Evolutionary conservation across 1,140 invertebrate species (phyloP).

Genomic region (Chironomus striatipennis): DNA sequence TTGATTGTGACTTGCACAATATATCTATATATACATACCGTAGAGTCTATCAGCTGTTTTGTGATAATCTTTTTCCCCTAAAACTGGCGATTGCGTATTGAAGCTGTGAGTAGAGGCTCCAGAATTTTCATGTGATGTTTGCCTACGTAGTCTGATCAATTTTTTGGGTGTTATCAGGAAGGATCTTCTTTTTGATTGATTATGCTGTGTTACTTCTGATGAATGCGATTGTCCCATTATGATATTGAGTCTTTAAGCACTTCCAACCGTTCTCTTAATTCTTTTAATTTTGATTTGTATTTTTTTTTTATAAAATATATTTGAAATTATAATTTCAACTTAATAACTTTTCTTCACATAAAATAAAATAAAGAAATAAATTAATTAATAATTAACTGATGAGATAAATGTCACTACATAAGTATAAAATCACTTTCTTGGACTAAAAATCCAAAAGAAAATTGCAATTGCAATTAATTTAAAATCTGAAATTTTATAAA

Average conservation of each 20-base stretch:
- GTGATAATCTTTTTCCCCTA: not conserved
- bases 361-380: no score
- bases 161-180: not conserved
- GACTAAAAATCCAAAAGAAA: not conserved
- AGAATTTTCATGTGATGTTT: constrained; percentile 2
- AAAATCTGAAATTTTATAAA: not conserved
- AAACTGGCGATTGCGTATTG: not conserved
- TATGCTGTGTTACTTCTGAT: not conserved
- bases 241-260: not conserved
- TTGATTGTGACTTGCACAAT: not conserved
- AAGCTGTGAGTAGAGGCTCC: not conserved
- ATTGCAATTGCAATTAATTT: not conserved
- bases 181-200: not conserved
- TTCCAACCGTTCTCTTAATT: not conserved
- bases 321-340: no score
- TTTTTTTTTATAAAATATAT: no score
- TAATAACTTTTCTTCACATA: no score
- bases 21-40: not conserved
- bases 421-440: not conserved
- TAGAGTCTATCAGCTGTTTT: not conserved
- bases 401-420: not conserved
- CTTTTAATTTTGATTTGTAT: no score
- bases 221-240: not conserved
- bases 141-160: not conserved
- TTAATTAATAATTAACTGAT: no score